Evolutionary conservation across 2,888 invertebrate species (phyloP).

Genomic region (Pollenia griseotomentosa): DNA sequence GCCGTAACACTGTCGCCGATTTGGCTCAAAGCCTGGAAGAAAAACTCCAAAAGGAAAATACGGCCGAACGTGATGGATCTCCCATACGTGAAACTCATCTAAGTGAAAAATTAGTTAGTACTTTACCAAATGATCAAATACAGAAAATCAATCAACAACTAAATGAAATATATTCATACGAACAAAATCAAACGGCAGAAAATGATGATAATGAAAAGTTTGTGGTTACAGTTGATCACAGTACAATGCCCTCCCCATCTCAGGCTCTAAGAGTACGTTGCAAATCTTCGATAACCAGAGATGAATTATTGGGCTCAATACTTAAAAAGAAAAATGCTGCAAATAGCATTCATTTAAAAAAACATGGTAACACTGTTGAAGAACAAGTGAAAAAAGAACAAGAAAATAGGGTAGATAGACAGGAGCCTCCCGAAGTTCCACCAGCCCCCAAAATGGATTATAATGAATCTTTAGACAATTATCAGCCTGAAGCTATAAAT

Average conservation of each 20-base stretch:
- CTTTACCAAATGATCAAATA: slow-evolving; percentile 93
- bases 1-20: slow-evolving; percentile 92
- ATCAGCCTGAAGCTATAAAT: slow-evolving; percentile 76
- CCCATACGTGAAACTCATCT: slow-evolving; percentile 86
- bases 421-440: slow-evolving; percentile 62
- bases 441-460: slow-evolving; percentile 81
- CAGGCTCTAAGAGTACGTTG: slow-evolving; percentile 86
- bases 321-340: slow-evolving; percentile 79
- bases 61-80: slow-evolving; percentile 71
- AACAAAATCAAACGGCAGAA: slow-evolving; percentile 81
- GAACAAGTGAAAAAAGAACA: slow-evolving; percentile 83
- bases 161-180: slow-evolving; percentile 88
- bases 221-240: slow-evolving; percentile 86
- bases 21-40: slow-evolving; percentile 89
- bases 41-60: slow-evolving; percentile 84
- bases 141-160: slow-evolving; percentile 91
- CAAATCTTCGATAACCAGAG: slow-evolving; percentile 85
- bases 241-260: slow-evolving; percentile 73
- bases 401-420: neutral
- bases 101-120: slow-evolving; percentile 92
- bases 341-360: slow-evolving; percentile 51
- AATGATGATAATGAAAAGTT: slow-evolving; percentile 84
- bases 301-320: slow-evolving; percentile 83
- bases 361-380: slow-evolving; percentile 85
- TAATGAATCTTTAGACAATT: neutral